These are phyloP conservation scores for Percopsis omiscomaycus DNA, from an alignment of 2,797 vertebrate genomes.

Conservation along the genomic window DNA sequence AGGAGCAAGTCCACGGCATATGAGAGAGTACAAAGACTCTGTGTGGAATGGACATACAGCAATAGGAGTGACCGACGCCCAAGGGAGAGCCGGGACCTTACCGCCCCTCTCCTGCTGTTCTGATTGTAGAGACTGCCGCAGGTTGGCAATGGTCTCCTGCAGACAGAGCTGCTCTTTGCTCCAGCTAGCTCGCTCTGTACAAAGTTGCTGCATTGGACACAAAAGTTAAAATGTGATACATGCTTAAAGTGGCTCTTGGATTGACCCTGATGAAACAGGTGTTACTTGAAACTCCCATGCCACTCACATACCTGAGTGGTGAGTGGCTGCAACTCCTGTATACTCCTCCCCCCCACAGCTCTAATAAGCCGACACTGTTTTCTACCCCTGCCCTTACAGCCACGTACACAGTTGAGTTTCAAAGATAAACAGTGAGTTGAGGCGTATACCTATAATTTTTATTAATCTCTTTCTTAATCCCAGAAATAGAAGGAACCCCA, in stretches of 20 bases:
- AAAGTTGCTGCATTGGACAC: constrained; percentile 75
- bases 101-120: constrained; percentile 68
- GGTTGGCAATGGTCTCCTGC: constrained; percentile 70
- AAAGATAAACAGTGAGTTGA: no score
- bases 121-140: constrained; percentile 79
- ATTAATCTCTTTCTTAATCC: background rate
- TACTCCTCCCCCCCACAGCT: no score
- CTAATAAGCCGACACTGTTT: no score
- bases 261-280: no score
- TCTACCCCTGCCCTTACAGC: no score
- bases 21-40: no score
- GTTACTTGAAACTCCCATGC: no score
- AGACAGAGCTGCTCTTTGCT: constrained; percentile 75
- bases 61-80: background rate
- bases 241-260: no score
- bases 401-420: no score
- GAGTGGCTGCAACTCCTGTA: background rate
- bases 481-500: constrained; percentile 25
- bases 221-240: background rate
- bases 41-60: no score
- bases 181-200: constrained; percentile 79
- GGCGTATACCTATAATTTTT: no score
- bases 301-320: background rate
- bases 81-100: constrained; percentile 33
- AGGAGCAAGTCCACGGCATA: no score